These are phyloP conservation scores for Rhinogobius similis DNA, from an alignment of 2,113 vertebrate genomes.

Conservation along the genomic window DNA sequence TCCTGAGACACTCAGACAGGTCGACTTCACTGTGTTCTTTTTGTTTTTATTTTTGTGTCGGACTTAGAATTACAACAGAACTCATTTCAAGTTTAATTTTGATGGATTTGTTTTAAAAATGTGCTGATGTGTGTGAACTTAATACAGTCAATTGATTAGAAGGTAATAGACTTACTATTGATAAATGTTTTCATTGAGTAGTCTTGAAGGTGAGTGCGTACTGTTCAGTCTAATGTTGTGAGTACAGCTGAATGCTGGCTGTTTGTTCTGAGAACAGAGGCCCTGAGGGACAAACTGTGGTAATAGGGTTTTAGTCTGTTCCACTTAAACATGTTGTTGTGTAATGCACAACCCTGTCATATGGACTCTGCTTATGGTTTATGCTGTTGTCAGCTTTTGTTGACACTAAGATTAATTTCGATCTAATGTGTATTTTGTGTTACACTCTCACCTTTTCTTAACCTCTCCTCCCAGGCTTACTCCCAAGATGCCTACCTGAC, in stretches of 20 bases:
- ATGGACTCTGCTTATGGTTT: slow-evolving; percentile 4
- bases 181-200: not conserved
- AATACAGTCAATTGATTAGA: not conserved
- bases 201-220: slow-evolving; percentile 8
- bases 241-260: slow-evolving; percentile 18
- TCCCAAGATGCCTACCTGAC: slow-evolving; percentile 96
- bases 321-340: slow-evolving; percentile 25
- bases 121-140: not conserved
- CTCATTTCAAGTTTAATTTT: not conserved
- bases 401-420: slow-evolving; percentile 14
- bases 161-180: not conserved
- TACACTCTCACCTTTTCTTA: slow-evolving; percentile 12
- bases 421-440: not conserved
- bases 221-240: not conserved
- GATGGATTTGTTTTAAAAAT: not conserved
- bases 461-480: slow-evolving; percentile 81
- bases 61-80: not conserved
- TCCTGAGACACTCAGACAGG: slow-evolving; percentile 23
- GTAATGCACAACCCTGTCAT: slow-evolving; percentile 2
- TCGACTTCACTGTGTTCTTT: slow-evolving; percentile 7
- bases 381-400: slow-evolving; percentile 29
- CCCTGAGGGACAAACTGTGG: slow-evolving; percentile 36
- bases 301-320: slow-evolving; percentile 11
- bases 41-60: not conserved
- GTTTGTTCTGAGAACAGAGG: slow-evolving; percentile 41